A percentile compares a stretch with the other conserved stretches of the same genome.
These are phyloP conservation scores for Dryococelus australis DNA, from an alignment of 2,888 invertebrate genomes.

Conservation along the genomic window DNA sequence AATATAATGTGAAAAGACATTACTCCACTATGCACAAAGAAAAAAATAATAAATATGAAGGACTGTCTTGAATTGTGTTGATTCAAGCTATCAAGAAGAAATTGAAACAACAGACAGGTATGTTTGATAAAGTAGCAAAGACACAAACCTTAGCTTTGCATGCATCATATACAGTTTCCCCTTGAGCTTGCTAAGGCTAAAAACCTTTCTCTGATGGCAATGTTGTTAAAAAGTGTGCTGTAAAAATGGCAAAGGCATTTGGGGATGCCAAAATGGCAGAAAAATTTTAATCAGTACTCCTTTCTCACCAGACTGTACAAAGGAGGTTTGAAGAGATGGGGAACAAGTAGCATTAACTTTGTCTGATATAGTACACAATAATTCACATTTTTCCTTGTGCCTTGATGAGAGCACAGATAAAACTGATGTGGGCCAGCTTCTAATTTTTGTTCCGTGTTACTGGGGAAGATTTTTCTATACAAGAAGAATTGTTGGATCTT, in stretches of 20 bases:
- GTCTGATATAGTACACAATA: not conserved
- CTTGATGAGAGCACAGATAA: not conserved
- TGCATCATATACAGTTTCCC: not conserved
- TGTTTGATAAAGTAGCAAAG: not conserved
- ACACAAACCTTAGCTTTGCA: slow-evolving; percentile 22
- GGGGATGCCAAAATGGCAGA: slow-evolving; percentile 8
- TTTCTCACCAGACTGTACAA: slow-evolving; percentile 6
- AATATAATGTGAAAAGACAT: slow-evolving; percentile 26
- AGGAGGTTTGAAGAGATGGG: not conserved
- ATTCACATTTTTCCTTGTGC: not conserved
- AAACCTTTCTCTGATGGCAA: slow-evolving; percentile 13
- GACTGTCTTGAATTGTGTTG: not conserved
- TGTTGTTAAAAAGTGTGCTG: not conserved
- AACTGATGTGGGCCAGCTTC: not conserved
- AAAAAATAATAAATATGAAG: slow-evolving; percentile 12
- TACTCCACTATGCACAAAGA: not conserved
- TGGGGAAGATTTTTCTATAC: slow-evolving; percentile 25
- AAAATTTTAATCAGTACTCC: not conserved
- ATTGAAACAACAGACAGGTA: slow-evolving; percentile 11
- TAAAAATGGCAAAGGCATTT: slow-evolving; percentile 12
- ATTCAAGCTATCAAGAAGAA: not conserved
- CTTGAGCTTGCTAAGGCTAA: not conserved
- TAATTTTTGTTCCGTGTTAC: not conserved
- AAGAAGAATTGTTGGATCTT: slow-evolving; percentile 25
- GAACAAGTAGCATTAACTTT: slow-evolving; percentile 1